phyloP scores from a whole-genome alignment of 2,113 vertebrate genomes.

The Calcarius ornatus region DNA sequence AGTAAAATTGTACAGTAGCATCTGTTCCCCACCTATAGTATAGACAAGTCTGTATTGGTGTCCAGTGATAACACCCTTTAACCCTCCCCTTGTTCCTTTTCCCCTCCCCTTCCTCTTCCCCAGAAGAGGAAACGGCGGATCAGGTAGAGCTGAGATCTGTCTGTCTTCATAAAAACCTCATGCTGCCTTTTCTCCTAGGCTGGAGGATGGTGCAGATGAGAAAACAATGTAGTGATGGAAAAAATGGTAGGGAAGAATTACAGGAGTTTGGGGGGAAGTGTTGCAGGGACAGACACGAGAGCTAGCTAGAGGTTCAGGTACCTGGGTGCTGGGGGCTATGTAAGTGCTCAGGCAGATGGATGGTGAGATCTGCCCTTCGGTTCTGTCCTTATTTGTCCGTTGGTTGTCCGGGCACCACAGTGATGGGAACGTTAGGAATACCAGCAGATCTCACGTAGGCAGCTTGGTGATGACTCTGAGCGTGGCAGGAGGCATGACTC shows the following conservation, averaged over 20 bases:
- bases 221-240: neutral
- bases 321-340: neutral
- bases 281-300: neutral
- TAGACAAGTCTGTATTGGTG: neutral
- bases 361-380: neutral
- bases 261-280: neutral
- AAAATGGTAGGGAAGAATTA: neutral
- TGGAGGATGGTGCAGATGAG: neutral
- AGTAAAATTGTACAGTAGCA: neutral
- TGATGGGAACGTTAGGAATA: conserved; percentile 38
- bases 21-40: neutral
- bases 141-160: neutral
- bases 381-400: conserved; percentile 65
- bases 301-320: neutral
- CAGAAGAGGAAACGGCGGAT: neutral
- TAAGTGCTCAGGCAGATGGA: neutral
- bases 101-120: conserved; percentile 59
- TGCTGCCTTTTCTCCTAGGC: neutral
- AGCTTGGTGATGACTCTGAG: conserved; percentile 23
- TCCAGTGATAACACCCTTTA: conserved; percentile 25
- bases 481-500: conserved; percentile 23
- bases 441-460: conserved; percentile 47
- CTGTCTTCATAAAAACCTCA: neutral
- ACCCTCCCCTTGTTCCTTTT: conserved; percentile 50
- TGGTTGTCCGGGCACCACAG: neutral